Percentiles rank a stretch among this genome's conserved stretches.
phyloP scores from a whole-genome alignment of 2,888 invertebrate genomes.

The Azorinus chamasolen region DNA sequence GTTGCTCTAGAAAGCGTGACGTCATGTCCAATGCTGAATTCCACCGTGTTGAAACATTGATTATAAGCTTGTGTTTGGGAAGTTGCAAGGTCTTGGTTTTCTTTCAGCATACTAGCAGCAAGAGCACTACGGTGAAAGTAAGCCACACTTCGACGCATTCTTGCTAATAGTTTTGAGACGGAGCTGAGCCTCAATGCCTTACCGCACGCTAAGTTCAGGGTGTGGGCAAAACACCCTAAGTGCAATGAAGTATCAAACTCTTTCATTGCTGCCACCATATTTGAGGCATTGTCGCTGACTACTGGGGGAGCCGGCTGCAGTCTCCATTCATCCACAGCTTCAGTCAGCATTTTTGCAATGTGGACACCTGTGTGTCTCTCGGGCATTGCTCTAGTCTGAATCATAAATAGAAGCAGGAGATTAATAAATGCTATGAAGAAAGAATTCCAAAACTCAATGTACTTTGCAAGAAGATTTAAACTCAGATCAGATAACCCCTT shows the following conservation, averaged over 20 bases:
- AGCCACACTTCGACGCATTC: slow-evolving; percentile 31
- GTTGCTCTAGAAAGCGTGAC: slow-evolving; percentile 36
- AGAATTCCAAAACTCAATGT: no score
- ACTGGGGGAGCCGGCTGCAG: slow-evolving; percentile 14
- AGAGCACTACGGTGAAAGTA: slow-evolving; percentile 37
- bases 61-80: slow-evolving; percentile 42
- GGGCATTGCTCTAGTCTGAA: slow-evolving; percentile 31
- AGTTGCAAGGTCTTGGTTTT: slow-evolving; percentile 25
- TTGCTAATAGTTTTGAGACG: slow-evolving; percentile 22
- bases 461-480: no score
- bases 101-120: slow-evolving; percentile 22
- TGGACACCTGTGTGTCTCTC: slow-evolving; percentile 28
- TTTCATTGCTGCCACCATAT: slow-evolving; percentile 36
- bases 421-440: no score
- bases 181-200: slow-evolving; percentile 13
- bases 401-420: no score
- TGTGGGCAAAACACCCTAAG: slow-evolving; percentile 51
- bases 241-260: slow-evolving; percentile 12
- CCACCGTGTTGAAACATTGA: slow-evolving; percentile 46
- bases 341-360: slow-evolving; percentile 25
- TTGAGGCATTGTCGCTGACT: slow-evolving; percentile 44
- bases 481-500: no score
- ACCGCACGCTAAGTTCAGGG: slow-evolving; percentile 34
- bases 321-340: slow-evolving; percentile 28
- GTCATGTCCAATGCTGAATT: slow-evolving; percentile 47